Percentiles rank a stretch among this genome's conserved stretches.
Conservation (phyloP, 2,113 vertebrate genomes). For the Cairina moschata region DNA sequence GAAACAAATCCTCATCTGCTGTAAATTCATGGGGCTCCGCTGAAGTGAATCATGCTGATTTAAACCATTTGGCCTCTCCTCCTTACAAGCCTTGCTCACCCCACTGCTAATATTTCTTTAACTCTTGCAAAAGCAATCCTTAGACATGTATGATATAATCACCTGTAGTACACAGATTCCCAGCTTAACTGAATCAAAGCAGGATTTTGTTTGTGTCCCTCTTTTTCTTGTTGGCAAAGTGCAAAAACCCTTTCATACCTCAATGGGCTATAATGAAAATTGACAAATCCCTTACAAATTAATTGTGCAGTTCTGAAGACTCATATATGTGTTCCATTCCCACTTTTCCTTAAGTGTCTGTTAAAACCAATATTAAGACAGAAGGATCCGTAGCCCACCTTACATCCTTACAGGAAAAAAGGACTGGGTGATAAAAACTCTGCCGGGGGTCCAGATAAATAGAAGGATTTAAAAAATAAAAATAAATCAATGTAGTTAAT, state of each 20-base stretch:
- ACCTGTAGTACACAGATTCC: background rate
- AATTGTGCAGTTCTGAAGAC: background rate
- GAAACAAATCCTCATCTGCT: background rate
- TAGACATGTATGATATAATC: background rate
- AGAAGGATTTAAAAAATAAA: background rate
- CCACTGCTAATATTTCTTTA: background rate
- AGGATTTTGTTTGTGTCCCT: background rate
- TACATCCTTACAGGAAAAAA: background rate
- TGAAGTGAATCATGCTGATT: conserved; percentile 8
- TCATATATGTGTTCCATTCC: background rate
- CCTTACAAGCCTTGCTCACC: background rate
- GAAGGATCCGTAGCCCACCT: background rate
- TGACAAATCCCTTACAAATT: background rate
- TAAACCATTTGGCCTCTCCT: conserved; percentile 31
- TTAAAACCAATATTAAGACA: background rate
- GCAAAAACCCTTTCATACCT: background rate
- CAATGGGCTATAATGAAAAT: background rate
- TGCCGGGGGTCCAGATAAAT: background rate
- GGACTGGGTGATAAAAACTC: background rate
- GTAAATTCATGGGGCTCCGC: conserved; percentile 10
- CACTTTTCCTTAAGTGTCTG: rapidly evolving
- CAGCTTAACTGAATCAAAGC: background rate
- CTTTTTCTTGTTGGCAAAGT: background rate
- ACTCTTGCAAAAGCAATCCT: background rate
- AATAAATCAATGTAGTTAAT: background rate